Percentiles rank a stretch among this genome's conserved stretches.
Conservation (phyloP, 2,888 invertebrate genomes). For the Agonum fuliginosum region DNA sequence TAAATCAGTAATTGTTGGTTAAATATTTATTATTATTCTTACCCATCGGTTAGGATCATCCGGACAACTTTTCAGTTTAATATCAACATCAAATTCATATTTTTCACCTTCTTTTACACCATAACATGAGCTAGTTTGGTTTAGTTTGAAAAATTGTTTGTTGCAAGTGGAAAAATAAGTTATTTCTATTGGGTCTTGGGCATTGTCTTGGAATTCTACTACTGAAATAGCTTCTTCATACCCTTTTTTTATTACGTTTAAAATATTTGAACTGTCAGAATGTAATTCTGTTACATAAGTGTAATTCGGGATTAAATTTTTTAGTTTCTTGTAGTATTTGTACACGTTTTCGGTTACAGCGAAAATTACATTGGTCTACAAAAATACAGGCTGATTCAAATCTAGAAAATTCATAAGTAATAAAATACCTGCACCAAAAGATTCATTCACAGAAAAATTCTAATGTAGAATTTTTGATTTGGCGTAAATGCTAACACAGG, state of each 20-base stretch:
- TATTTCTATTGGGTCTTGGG: slow-evolving; percentile 78
- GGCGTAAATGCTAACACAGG: too few species aligned
- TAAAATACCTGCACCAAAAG: too few species aligned
- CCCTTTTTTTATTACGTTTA: slow-evolving; percentile 87
- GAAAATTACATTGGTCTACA: slow-evolving; percentile 88
- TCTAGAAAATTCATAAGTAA: too few species aligned
- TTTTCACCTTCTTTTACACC: slow-evolving; percentile 78
- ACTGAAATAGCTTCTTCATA: slow-evolving; percentile 83
- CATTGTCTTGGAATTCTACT: slow-evolving; percentile 80
- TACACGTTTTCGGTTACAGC: slow-evolving; percentile 85
- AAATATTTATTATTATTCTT: slow-evolving; percentile 60
- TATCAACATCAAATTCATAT: slow-evolving; percentile 79
- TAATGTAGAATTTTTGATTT: too few species aligned
- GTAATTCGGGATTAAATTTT: slow-evolving; percentile 81
- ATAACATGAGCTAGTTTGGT: slow-evolving; percentile 76
- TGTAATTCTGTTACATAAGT: slow-evolving; percentile 87
- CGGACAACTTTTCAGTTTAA: slow-evolving; percentile 77
- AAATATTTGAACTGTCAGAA: slow-evolving; percentile 89
- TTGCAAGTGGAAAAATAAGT: slow-evolving; percentile 85
- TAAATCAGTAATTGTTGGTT: slow-evolving; percentile 58
- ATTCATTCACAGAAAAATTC: too few species aligned
- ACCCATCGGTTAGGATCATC: slow-evolving; percentile 74
- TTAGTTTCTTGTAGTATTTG: slow-evolving; percentile 81
- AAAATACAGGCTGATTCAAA: too few species aligned
- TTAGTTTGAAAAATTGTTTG: slow-evolving; percentile 66